These are phyloP conservation scores for Centropus bengalensis DNA, from an alignment of 2,113 vertebrate genomes.

Conservation along the genomic window DNA sequence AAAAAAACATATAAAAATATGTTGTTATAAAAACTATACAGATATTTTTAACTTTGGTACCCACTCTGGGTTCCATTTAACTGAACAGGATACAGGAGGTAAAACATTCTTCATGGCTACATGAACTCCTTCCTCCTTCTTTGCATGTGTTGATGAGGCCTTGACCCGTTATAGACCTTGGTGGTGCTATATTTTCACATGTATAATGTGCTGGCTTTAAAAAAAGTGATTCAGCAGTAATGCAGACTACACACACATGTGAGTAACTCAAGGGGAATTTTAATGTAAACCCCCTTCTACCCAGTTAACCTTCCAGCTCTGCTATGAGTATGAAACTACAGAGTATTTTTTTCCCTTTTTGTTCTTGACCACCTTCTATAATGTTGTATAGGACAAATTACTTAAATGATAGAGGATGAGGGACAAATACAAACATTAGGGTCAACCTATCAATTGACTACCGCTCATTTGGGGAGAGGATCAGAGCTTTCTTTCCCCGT, in stretches of 20 bases:
- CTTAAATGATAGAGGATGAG: neutral
- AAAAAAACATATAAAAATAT: neutral
- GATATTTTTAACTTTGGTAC: conserved; percentile 21
- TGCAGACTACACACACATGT: conserved; percentile 35
- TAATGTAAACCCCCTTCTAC: conserved; percentile 55
- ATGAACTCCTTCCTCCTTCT: conserved; percentile 57
- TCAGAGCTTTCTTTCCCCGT: neutral
- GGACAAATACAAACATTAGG: neutral
- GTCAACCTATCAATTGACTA: neutral
- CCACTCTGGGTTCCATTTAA: conserved; percentile 29
- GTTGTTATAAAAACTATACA: neutral
- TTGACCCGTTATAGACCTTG: neutral
- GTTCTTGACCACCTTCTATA: neutral
- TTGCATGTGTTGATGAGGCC: conserved; percentile 47
- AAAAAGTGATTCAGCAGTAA: conserved; percentile 65
- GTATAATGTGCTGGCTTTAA: neutral
- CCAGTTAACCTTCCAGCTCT: neutral
- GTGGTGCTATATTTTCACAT: conserved; percentile 35
- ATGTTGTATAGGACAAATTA: neutral
- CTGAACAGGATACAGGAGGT: conserved; percentile 36
- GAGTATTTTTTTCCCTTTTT: neutral
- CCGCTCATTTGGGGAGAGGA: neutral
- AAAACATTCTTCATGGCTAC: conserved; percentile 26
- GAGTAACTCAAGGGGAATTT: conserved; percentile 54
- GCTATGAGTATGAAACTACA: neutral